Base-by-base conservation (phyloP, 2,888 invertebrate species). In the Cephus runcator region DNA sequence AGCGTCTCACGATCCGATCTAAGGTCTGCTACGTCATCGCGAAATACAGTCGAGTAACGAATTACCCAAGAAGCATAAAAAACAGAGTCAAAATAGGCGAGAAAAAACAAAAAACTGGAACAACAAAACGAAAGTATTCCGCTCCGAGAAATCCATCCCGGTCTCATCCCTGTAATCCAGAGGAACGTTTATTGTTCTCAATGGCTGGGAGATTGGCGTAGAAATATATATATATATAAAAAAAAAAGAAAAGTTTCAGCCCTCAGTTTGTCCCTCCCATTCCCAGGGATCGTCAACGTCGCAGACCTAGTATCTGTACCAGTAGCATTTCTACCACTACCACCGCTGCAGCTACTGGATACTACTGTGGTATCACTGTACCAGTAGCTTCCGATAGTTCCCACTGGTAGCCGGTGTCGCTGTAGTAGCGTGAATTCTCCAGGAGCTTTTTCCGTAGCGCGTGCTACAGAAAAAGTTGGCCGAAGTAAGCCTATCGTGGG, bases 401-500 rank as follows among this genome's bases (percentile, higher is more conserved):
- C 56, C 2, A 56, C 56, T 15, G 56, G 56, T 56, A 56, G 23
- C 56, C 23, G 56, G 6, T 56, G 56, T 6, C 56, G 4, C 56
- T 6, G 23, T 56, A 56, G 56, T 23, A 15, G 56, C 56, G 2
- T 23, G 23, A 56, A 56, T 56, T 56, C 56, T 56, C 69, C 69
- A 12, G 30, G 33, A 34, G 69, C 30, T 68, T 77, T 69, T 71
- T 79, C 69, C 76, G 73, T 71, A 68, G 68, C 76, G 69, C 69
- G 76, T 76, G 73, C 36, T 34, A 34, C 34, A 34, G 74, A 80
- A 81, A 81, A 78, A 84, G 80, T 80, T 81, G 75, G 75, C 71
- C 34, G 74, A 80, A 83, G 79, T 81, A 85, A 88, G 88, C 88
- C 87, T 88, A 88, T 86, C 85, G 84, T 83, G 82, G 88, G 87